Conservation (phyloP, 2,113 vertebrate genomes). For the Ovis canadensis region DNA sequence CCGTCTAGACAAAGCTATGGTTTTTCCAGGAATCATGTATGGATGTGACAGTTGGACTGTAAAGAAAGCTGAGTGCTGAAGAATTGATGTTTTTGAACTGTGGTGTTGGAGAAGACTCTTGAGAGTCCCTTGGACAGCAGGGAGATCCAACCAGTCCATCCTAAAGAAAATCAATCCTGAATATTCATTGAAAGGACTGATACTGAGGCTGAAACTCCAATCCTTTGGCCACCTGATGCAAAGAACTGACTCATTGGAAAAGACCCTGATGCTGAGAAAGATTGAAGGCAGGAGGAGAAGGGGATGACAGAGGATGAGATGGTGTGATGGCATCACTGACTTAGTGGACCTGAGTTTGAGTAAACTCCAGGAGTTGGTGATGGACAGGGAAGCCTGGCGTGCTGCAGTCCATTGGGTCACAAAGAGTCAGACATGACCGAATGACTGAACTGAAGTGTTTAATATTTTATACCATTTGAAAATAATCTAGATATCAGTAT, state of each 20-base stretch:
- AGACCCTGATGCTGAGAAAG: neutral
- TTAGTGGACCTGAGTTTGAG: neutral
- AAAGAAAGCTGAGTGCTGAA: too few species aligned
- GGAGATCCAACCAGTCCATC: too few species aligned
- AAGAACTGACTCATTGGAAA: neutral
- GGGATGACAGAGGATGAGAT: neutral
- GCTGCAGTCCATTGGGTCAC: neutral
- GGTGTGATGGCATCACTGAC: neutral
- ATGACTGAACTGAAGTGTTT: neutral
- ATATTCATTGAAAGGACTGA: neutral
- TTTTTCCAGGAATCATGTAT: too few species aligned
- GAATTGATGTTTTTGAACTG: too few species aligned
- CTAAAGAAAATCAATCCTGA: too few species aligned
- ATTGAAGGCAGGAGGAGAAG: neutral
- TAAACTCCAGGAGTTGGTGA: neutral
- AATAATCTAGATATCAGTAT: neutral
- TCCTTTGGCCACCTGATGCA: rapidly evolving
- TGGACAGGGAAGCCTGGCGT: rapidly evolving
- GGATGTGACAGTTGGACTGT: too few species aligned
- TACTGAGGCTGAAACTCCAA: neutral
- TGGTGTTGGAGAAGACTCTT: too few species aligned
- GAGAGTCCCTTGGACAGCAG: too few species aligned
- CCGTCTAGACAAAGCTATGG: rapidly evolving
- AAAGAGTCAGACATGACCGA: neutral
- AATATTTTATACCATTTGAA: neutral